Evolutionary conservation across 1,140 invertebrate genomes (phyloP), one percentile per base, ranked within the genome.

Genomic region (Harpegnathos saltator): DNA sequence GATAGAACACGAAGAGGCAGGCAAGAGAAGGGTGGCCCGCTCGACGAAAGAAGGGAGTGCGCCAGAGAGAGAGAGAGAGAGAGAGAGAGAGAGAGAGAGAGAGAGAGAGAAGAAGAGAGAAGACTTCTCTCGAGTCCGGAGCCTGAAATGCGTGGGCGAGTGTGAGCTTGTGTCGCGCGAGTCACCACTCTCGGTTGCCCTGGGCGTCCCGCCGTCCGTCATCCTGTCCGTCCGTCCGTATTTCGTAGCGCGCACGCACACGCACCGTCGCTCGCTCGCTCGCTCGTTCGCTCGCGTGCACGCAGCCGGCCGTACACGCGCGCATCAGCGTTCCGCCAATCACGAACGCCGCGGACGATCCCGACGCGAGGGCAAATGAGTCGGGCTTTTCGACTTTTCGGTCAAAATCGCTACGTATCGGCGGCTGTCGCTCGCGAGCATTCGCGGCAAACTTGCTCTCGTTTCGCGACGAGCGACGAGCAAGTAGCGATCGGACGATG

Each of bases 151-250:
- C 91, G 92, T 93, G 91, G 92, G 92, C 89, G 91, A 90, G 88
- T 88, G 90, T 77, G 89, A 89, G 89, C 66, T 87, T 89, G 89
- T 92, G 91, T 93, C 92, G 90, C 91, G 89, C 90, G 90, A 92
- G 92, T 93, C 92, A 92, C 91, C 91, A 90, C 89, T 91, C 90
- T 91, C 89, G 89, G 91, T 91, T 89, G 91, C 92, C 91, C 86
- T 82, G 87, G 90, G 91, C 91, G 85, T 93, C 87, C 90, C 84
- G 90, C 90, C 92, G 92, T 93, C 88, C 91, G 91, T 93, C 92
- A 93, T 93, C 89, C 91, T 93, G 92, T 92, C 92, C 92, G 92
- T 92, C 91, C 88, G 91, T 92, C 91, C 90, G 88, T 90, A 91
- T 92, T 92, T 92, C 88, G 86, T 89, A 66, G 86, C 77, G 83